phyloP scores from a whole-genome alignment of 2,888 invertebrate species.

The Tridacna crocea region DNA sequence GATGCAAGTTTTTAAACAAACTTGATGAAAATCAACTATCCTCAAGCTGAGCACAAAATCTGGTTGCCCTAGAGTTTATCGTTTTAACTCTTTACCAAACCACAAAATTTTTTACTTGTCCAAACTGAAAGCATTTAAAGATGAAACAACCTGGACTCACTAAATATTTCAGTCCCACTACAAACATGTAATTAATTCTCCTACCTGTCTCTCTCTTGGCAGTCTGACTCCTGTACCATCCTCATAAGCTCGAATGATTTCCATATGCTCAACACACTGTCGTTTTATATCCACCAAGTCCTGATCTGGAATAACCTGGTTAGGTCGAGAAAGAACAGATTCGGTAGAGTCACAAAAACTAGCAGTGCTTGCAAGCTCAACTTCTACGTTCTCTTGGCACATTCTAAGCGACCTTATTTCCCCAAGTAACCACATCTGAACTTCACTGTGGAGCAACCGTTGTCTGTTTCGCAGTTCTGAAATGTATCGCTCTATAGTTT shows the following conservation, averaged over 20 bases:
- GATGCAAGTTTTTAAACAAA: too few species aligned
- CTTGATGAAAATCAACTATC: too few species aligned
- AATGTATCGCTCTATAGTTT: slow-evolving; percentile 76
- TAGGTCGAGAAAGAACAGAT: slow-evolving; percentile 65
- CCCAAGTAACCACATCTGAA: slow-evolving; percentile 95
- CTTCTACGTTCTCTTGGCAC: slow-evolving; percentile 96
- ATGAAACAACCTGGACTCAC: too few species aligned
- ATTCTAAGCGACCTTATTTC: slow-evolving; percentile 93
- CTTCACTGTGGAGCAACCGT: slow-evolving; percentile 85
- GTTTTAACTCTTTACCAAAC: too few species aligned
- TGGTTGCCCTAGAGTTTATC: too few species aligned
- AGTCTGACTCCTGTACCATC: slow-evolving; percentile 93
- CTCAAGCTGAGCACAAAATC: too few species aligned
- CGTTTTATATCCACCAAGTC: slow-evolving; percentile 74
- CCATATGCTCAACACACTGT: slow-evolving; percentile 77
- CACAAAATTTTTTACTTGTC: too few species aligned
- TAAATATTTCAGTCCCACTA: too few species aligned
- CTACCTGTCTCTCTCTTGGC: slow-evolving; percentile 88
- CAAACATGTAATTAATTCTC: neutral
- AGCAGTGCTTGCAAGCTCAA: slow-evolving; percentile 96
- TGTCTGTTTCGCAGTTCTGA: slow-evolving; percentile 87
- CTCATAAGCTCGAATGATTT: slow-evolving; percentile 74
- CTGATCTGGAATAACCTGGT: slow-evolving; percentile 70
- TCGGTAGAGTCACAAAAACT: slow-evolving; percentile 93
- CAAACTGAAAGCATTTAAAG: too few species aligned